Conservation (phyloP, 2,113 vertebrate species). For the Ctenomys sociabilis region DNA sequence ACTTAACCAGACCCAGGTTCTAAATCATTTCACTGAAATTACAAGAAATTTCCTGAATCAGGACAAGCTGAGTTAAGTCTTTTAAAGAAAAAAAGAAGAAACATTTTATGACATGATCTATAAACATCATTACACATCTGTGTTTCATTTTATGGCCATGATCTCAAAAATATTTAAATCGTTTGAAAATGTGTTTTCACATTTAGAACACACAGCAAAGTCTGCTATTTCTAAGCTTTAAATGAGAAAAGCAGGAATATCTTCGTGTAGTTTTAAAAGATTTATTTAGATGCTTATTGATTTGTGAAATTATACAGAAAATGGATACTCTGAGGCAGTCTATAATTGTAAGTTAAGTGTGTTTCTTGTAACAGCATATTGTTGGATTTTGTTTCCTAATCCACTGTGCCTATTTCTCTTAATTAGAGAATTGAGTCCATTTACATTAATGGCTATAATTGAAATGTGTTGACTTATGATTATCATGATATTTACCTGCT, state of each 20-base stretch:
- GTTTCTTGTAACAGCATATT: too few species aligned
- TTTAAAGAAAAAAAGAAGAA: conserved; percentile 42
- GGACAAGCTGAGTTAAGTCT: background rate
- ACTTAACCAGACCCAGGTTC: background rate
- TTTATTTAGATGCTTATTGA: background rate
- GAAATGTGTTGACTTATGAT: too few species aligned
- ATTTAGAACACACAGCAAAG: background rate
- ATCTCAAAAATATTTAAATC: background rate
- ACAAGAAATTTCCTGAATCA: background rate
- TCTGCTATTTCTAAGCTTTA: conserved; percentile 22
- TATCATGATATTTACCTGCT: too few species aligned
- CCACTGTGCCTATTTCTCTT: too few species aligned
- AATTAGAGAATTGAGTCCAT: too few species aligned
- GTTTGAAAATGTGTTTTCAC: background rate
- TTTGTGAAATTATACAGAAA: background rate
- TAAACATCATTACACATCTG: conserved; percentile 5
- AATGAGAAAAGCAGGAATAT: conserved; percentile 11
- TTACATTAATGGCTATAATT: too few species aligned
- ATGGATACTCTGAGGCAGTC: background rate
- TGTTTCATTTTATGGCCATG: conserved; percentile 29
- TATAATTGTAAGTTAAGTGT: background rate
- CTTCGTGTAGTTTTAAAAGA: background rate
- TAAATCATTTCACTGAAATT: conserved; percentile 34
- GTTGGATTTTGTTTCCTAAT: too few species aligned
- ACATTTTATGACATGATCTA: background rate